These are phyloP conservation scores for Epizoanthus ramosus DNA, from an alignment of 92 coral and sea anemone species.

Conservation along the genomic window DNA sequence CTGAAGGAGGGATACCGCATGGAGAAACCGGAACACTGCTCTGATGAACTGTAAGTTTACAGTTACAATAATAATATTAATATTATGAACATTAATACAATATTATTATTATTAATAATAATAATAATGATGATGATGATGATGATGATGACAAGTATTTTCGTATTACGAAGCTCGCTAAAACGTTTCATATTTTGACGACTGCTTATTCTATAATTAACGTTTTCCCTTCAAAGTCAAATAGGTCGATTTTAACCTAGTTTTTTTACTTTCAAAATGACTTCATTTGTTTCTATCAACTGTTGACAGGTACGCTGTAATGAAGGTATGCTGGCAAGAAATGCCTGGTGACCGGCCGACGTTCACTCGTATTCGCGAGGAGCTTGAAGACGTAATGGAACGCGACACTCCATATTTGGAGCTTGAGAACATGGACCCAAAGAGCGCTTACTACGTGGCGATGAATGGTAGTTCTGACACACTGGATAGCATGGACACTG, in stretches of 20 bases:
- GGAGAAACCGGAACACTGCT: conserved; percentile 43
- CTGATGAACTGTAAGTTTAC: conserved; percentile 31
- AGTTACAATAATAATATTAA: no score
- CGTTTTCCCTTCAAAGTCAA: no score
- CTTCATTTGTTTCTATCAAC: no score
- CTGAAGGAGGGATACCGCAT: conserved; percentile 34
- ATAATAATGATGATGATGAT: no score
- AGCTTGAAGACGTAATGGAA: conserved; percentile 40
- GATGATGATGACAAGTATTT: no score
- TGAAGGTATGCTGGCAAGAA: conserved; percentile 31
- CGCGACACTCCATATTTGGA: conserved; percentile 39
- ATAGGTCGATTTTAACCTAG: no score
- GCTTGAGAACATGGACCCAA: conserved; percentile 32
- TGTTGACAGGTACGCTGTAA: conserved; percentile 30
- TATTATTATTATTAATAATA: no score
- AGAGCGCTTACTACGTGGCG: conserved; percentile 25
- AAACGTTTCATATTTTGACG: no score
- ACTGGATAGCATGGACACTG: background rate
- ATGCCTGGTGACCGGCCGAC: conserved; percentile 22
- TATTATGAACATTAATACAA: no score
- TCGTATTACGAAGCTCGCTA: no score
- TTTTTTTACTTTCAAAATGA: no score
- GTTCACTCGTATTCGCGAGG: conserved; percentile 34
- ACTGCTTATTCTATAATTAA: no score
- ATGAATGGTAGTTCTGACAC: conserved; percentile 26